Conservation (phyloP, 2,113 vertebrate genomes). For the Aegotheles bennettii region DNA sequence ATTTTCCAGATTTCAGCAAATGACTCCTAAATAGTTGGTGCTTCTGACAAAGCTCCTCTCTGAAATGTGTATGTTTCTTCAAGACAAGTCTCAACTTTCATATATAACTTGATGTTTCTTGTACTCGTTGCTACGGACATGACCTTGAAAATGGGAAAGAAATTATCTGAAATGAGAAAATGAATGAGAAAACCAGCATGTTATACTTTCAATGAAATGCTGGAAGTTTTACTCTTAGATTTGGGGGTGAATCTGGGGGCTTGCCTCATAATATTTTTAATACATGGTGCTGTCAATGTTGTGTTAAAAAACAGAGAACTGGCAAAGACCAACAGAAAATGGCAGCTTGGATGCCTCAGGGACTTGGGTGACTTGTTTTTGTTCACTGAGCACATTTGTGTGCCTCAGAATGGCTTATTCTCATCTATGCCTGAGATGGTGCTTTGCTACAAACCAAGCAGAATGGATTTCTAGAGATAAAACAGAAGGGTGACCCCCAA, state of each 20-base stretch:
- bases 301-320: neutral
- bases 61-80: neutral
- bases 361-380: neutral
- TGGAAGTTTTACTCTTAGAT: neutral
- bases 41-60: neutral
- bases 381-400: neutral
- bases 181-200: neutral
- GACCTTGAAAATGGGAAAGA: neutral
- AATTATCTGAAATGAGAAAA: neutral
- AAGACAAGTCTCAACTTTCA: neutral
- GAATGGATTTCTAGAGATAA: neutral
- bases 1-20: neutral
- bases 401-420: neutral
- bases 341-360: neutral
- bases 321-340: neutral
- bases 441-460: neutral
- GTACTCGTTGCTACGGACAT: rapidly evolving
- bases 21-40: neutral
- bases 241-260: neutral
- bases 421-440: neutral
- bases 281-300: neutral
- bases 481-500: neutral
- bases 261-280: neutral
- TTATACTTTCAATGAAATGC: neutral
- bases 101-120: neutral